Evolutionary conservation across 2,888 invertebrate species (phyloP), one percentile per base, ranked within the genome.

Genomic region (Dynastes maya): DNA sequence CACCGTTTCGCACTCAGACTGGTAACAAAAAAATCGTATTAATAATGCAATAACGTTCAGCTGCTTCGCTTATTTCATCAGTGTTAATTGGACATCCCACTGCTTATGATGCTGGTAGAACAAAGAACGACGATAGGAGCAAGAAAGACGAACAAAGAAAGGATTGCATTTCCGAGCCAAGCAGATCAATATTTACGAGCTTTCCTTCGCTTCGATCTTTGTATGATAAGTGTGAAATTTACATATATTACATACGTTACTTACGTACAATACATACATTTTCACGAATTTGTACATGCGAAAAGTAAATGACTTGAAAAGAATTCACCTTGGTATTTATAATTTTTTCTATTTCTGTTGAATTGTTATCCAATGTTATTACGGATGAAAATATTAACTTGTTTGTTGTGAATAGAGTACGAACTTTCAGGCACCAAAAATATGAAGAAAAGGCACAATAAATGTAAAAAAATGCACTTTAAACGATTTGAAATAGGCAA

Each of bases 141-240:
- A 29, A 29, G 63, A 13, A 63, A 63, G 63, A 63, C 32, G 27
- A 63, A 63, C 13, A 63, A 11, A 32, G 29, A 63, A 63, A 45
- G 9, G 63, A 63, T 63, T 63, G 63, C 63, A 63, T 63, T 63
- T 63, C 63, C 16, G 32, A 8, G 63, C 13, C 32, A 4, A 32
- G 5, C 2, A 32, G 63, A 63, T 63, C 63, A 63, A 63, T 63
- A 63, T 63, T 9, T 63, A 63, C 32, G 63, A 63, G 63, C 32
- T 63, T 63, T 32, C 9, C 8, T 63, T 13, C 29, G 29, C 27
- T 29, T 29, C 29, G 63, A 29, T 63, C 27, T 32, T 32, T 22
- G 29, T 32, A 63, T 37, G 32, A 37, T 29, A 63, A 5, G 32
- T 45, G 27, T 13, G 29, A 29, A 32, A 22, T 16, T 16, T 61